A percentile compares a stretch with the other conserved stretches of the same genome.
Conservation (phyloP, 2,113 vertebrate species). For the Microtus richardsoni region DNA sequence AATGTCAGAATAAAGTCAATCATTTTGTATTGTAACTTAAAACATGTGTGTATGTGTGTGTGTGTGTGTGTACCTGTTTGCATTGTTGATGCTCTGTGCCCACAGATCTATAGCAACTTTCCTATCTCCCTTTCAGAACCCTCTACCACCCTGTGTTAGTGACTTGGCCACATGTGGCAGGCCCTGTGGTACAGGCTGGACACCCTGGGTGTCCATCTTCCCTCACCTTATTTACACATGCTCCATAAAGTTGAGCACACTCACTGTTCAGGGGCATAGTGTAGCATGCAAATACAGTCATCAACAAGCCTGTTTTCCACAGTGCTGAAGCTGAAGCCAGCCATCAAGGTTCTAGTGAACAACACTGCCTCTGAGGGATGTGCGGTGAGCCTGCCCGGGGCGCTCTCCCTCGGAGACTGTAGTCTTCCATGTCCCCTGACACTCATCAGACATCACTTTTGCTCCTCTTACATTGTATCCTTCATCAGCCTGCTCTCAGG, state of each 20-base stretch:
- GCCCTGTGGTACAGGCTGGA: accelerated
- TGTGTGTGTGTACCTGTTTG: no score
- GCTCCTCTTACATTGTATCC: not conserved
- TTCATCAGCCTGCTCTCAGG: accelerated
- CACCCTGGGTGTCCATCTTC: no score
- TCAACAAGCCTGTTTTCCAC: not conserved
- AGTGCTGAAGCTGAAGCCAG: not conserved
- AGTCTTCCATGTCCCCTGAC: no score
- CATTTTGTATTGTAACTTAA: not conserved
- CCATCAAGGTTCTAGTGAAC: not conserved
- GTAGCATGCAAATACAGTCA: accelerated
- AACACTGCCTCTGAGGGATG: accelerated
- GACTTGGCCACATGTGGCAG: not conserved
- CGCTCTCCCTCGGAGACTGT: no score
- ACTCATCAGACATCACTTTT: not conserved
- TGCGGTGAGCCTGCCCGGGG: accelerated
- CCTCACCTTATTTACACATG: not conserved
- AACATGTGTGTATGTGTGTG: no score
- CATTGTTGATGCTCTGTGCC: accelerated
- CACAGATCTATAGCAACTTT: accelerated
- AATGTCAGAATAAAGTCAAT: not conserved
- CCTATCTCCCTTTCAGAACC: not conserved
- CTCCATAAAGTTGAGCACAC: not conserved
- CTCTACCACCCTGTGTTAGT: not conserved
- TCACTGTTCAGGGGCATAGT: not conserved